Evolutionary conservation across 1,140 invertebrate genomes (phyloP).

Genomic region (Ceratosolen fusciceps): DNA sequence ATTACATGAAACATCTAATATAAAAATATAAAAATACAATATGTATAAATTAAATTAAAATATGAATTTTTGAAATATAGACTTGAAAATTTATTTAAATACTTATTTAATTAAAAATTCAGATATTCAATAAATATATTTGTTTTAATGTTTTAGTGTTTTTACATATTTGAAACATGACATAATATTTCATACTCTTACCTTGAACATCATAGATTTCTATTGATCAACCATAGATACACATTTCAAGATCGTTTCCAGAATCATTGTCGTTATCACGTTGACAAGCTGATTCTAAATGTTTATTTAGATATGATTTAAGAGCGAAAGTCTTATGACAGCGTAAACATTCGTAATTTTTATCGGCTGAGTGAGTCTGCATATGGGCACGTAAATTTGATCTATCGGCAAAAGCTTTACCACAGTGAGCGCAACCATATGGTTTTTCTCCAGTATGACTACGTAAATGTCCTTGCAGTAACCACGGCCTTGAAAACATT

Average conservation of each 20-base stretch:
- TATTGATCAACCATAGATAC: background rate
- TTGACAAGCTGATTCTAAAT: conserved; percentile 95
- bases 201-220: background rate
- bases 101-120: background rate
- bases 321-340: conserved; percentile 98
- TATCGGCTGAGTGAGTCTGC: conserved; percentile 97
- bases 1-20: too few relatives aligned
- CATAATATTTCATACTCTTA: background rate
- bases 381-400: conserved; percentile 98
- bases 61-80: background rate
- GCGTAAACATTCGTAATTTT: conserved; percentile 93
- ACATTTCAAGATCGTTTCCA: conserved; percentile 15
- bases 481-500: conserved; percentile 96
- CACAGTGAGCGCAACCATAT: conserved; percentile 98
- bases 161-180: background rate
- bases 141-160: background rate
- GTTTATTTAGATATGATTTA: conserved; percentile 99
- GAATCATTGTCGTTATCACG: conserved; percentile 75
- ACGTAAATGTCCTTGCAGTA: conserved; percentile 95
- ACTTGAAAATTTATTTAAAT: too few relatives aligned
- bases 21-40: too few relatives aligned
- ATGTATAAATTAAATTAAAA: background rate
- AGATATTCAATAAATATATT: background rate
- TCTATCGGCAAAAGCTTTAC: conserved; percentile 97
- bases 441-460: conserved; percentile 99